These are phyloP conservation scores for Miniopterus natalensis DNA, from an alignment of 2,113 vertebrate genomes.

Conservation along the genomic window DNA sequence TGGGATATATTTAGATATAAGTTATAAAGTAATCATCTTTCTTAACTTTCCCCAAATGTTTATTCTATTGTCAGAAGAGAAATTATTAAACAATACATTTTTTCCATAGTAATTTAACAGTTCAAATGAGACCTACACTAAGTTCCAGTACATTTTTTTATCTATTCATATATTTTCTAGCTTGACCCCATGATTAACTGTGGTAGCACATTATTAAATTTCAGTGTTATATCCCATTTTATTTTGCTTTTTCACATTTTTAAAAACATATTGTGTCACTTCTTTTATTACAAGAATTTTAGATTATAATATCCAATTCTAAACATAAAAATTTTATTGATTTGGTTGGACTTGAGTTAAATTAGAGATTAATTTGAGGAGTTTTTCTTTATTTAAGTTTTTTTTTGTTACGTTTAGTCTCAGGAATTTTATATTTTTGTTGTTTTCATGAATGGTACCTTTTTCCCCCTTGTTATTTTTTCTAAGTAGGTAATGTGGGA, in stretches of 20 bases:
- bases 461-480: not conserved
- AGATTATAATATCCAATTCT: not conserved
- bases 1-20: not conserved
- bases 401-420: constrained; percentile 28
- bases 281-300: constrained; percentile 42
- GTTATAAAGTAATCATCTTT: not conserved
- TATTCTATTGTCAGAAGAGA: not conserved
- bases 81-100: not conserved
- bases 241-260: not conserved
- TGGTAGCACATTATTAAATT: not conserved
- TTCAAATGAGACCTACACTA: not conserved
- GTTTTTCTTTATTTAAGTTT: not conserved
- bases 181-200: not conserved
- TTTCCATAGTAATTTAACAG: not conserved
- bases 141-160: not conserved
- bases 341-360: constrained; percentile 25
- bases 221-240: not conserved
- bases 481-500: not conserved
- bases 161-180: not conserved
- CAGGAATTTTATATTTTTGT: not conserved
- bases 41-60: not conserved
- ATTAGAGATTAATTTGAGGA: not conserved
- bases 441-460: not conserved
- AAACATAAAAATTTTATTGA: constrained; percentile 15
- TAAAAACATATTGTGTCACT: not conserved